These are phyloP conservation scores for Drosophila paranaensis DNA, from an alignment of 2,888 invertebrate species.

Conservation along the genomic window DNA sequence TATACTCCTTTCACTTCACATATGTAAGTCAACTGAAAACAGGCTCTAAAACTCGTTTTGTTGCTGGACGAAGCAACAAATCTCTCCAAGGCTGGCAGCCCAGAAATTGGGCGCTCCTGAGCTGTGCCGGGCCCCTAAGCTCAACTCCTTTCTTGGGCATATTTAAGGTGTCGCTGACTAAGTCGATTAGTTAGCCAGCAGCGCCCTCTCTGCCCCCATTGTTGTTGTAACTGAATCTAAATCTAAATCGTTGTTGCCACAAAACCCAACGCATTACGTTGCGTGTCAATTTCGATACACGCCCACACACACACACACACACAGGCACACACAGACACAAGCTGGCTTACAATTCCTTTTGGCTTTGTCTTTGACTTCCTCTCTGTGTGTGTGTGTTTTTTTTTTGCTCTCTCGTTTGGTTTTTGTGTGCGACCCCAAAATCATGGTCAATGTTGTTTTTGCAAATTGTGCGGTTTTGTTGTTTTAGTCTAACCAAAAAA, in stretches of 20 bases:
- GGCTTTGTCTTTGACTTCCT: constrained; percentile 37
- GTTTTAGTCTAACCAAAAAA: constrained; percentile 24
- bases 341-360: constrained; percentile 19
- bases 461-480: constrained; percentile 77
- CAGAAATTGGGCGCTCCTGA: not conserved
- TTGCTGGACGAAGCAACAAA: constrained; percentile 5
- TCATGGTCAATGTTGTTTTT: constrained; percentile 72
- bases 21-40: not conserved
- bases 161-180: constrained; percentile 74
- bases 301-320: constrained; percentile 44
- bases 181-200: constrained; percentile 67
- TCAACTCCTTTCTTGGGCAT: constrained; percentile 26
- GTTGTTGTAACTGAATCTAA: constrained; percentile 19
- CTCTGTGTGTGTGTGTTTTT: constrained; percentile 22
- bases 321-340: constrained; percentile 26
- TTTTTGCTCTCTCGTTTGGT: constrained; percentile 28
- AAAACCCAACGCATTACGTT: constrained; percentile 68
- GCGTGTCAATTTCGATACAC: constrained; percentile 70
- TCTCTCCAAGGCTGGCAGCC: not conserved
- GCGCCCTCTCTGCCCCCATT: not conserved
- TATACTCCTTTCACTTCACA: not conserved
- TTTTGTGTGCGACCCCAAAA: constrained; percentile 57
- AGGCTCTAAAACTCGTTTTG: constrained; percentile 65
- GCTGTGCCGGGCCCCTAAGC: not conserved
- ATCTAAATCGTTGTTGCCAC: constrained; percentile 43